Evolutionary conservation across 2,888 invertebrate genomes (phyloP), one percentile per base, ranked within the genome.

Genomic region (Apotomis capreana): DNA sequence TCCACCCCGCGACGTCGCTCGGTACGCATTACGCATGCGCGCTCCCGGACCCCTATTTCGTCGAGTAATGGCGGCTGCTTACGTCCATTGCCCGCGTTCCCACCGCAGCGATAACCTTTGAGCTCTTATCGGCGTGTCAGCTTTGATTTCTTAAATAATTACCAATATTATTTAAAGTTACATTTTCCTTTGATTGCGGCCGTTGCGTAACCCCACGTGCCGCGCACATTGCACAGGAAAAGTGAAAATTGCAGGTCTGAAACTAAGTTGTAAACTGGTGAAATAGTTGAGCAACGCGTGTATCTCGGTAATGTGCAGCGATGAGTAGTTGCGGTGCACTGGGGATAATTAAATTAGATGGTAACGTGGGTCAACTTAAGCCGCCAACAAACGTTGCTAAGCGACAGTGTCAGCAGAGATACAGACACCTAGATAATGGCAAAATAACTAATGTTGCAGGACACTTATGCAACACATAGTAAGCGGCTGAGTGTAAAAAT

Each of bases 1-100:
- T 69, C 65, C 74, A 65, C 82, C 84, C 85, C 78, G 74, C 76
- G 74, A 63, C 26, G 36, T 26, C 26, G 26, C 26, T 26, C 26
- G 26, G 26, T 26, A 26, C 26, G 70, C 74, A 65, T 3, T 26
- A 75, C 88, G 86, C 88, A 84, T 87, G 87, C 87, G 87, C 79
- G 69, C 36, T 79, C 62, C 65, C 76, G 77, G 85, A 84, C 86
- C 86, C 85, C 85, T 82, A 81, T 80, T 81, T 79, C 68, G 80
- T 61, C 37, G 64, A 65, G 67, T 60, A 68, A 72, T 72, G 72
- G 72, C 72, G 58, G 72, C 63, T 61, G 15, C 67, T 62, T n/a
- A 46, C 13, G 37, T 68, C 36, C 68, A 63, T 72, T 72, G 57
- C 62, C 26, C 49, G 10, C 9, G n/a, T n/a, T 26, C 55, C 46